A percentile compares a stretch with the other conserved stretches of the same genome.
These are phyloP conservation scores for Selenia dentaria DNA, from an alignment of 2,888 invertebrate genomes.

Conservation along the genomic window DNA sequence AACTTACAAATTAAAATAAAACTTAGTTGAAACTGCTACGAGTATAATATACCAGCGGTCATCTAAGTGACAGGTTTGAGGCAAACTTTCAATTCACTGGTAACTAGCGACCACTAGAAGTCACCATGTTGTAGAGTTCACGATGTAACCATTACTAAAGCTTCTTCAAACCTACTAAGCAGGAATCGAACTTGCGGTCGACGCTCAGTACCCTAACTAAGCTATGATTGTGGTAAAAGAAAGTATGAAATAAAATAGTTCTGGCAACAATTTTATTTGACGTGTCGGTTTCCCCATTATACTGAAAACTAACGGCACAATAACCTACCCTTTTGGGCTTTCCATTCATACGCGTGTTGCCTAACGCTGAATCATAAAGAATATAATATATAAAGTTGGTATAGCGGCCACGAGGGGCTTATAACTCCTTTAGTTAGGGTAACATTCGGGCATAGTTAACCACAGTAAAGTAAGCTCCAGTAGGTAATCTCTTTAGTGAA, in stretches of 20 bases:
- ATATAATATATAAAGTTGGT: conserved; percentile 23
- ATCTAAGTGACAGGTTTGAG: no score
- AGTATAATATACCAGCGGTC: no score
- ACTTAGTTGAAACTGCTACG: no score
- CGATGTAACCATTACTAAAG: no score
- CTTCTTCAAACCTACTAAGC: no score
- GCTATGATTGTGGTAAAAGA: neutral
- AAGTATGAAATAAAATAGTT: neutral
- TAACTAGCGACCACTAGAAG: no score
- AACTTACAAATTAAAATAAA: no score
- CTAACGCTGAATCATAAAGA: conserved; percentile 21
- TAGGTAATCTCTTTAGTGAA: neutral
- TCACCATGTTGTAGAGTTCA: no score
- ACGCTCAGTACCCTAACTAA: no score
- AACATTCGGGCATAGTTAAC: neutral
- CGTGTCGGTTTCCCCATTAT: conserved; percentile 10
- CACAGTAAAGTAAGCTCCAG: neutral
- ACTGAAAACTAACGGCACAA: conserved; percentile 21
- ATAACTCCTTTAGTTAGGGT: conserved; percentile 12
- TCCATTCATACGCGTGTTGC: conserved; percentile 11
- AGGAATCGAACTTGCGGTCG: no score
- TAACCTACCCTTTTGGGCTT: conserved; percentile 8
- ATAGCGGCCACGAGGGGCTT: conserved; percentile 17
- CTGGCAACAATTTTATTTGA: neutral
- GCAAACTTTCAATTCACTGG: no score